Conservation (phyloP, 92 coral and sea anemone species). For the Pocillopora meandrina region DNA sequence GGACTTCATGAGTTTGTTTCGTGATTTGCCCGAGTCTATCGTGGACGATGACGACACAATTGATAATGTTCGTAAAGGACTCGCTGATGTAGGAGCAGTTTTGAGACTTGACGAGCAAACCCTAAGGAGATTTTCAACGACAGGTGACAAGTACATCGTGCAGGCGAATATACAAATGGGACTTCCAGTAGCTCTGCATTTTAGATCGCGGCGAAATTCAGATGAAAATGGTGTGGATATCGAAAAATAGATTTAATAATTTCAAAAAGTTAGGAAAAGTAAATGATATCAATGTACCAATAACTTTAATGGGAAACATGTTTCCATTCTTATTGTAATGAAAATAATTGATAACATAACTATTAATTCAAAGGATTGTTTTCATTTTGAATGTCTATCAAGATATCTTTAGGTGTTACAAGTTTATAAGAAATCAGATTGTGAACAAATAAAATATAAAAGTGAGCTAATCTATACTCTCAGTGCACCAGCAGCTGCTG, state of each 20-base stretch:
- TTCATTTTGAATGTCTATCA: too few species aligned
- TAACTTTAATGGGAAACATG: too few species aligned
- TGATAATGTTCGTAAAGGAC: slow-evolving; percentile 65
- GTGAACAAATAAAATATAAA: too few species aligned
- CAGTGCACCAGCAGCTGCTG: too few species aligned
- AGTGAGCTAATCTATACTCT: too few species aligned
- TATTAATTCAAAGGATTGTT: too few species aligned
- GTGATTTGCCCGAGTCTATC: slow-evolving; percentile 84
- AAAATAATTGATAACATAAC: too few species aligned
- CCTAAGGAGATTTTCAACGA: slow-evolving; percentile 72
- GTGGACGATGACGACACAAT: slow-evolving; percentile 86
- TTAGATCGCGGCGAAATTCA: slow-evolving; percentile 36
- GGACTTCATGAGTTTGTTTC: slow-evolving; percentile 65
- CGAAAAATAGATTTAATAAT: neutral
- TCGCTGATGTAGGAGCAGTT: slow-evolving; percentile 82
- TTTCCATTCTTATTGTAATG: too few species aligned
- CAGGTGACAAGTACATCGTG: slow-evolving; percentile 85
- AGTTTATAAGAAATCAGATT: too few species aligned
- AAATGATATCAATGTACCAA: too few species aligned
- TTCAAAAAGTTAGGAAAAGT: too few species aligned
- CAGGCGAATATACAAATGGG: slow-evolving; percentile 63
- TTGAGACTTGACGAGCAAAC: slow-evolving; percentile 70
- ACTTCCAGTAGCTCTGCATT: slow-evolving; percentile 65
- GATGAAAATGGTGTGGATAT: neutral
- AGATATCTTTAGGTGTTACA: too few species aligned